Conservation (phyloP, 2,797 vertebrate genomes). For the Aldrovandia affinis region DNA sequence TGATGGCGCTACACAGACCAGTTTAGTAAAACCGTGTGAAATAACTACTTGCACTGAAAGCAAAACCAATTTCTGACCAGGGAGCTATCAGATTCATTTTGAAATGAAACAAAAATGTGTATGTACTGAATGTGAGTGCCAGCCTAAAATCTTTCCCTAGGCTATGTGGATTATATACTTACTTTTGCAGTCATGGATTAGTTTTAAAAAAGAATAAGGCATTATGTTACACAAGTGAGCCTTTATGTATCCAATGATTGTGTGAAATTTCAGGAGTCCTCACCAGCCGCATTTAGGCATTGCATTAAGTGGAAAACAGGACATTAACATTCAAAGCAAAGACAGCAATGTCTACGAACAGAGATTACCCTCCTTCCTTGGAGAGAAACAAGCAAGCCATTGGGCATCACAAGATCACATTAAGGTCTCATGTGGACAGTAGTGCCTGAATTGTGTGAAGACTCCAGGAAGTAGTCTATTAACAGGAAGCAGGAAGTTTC, state of each 20-base stretch:
- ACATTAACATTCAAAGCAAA: constrained; percentile 11
- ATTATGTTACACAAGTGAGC: not conserved
- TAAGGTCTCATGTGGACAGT: constrained; percentile 26
- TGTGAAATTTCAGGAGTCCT: not conserved
- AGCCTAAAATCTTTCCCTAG: not conserved
- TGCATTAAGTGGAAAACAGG: constrained; percentile 6
- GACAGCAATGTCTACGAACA: constrained; percentile 26
- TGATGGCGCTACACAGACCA: not conserved
- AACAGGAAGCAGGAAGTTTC: not conserved
- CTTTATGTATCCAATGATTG: constrained; percentile 15
- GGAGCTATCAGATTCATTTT: not conserved
- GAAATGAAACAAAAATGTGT: not conserved
- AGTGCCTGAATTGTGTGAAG: constrained; percentile 24
- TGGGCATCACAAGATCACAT: constrained; percentile 45
- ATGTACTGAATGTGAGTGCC: not conserved
- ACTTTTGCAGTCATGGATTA: not conserved
- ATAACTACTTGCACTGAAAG: not conserved
- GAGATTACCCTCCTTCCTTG: constrained; percentile 23
- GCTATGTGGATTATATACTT: constrained; percentile 4
- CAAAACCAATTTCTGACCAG: not conserved
- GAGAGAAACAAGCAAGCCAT: constrained; percentile 26
- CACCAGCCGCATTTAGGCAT: constrained; percentile 29
- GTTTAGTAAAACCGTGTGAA: not conserved
- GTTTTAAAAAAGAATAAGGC: not conserved
- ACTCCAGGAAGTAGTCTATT: not conserved